Evolutionary conservation across 2,888 invertebrate species (phyloP).

Genomic region (Callinectes sapidus): DNA sequence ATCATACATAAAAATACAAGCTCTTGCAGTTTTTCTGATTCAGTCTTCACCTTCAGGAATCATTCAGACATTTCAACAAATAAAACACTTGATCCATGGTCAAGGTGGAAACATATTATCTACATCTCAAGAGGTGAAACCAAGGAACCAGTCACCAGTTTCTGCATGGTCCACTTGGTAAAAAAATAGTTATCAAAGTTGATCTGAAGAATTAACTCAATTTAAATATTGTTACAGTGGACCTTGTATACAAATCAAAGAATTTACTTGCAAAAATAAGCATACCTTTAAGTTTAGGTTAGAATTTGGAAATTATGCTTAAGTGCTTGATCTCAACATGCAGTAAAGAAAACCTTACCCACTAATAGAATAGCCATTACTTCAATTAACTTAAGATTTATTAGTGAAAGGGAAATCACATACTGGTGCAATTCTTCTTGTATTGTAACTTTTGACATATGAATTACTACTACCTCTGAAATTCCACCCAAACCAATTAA

Average conservation of each 20-base stretch:
- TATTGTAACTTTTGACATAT: constrained; percentile 22
- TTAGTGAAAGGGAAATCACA: constrained; percentile 37
- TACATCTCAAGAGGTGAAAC: constrained; percentile 52
- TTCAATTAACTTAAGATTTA: constrained; percentile 25
- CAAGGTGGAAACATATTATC: constrained; percentile 56
- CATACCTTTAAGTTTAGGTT: neutral
- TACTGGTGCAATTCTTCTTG: neutral
- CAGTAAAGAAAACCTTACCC: constrained; percentile 29
- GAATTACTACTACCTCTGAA: constrained; percentile 30
- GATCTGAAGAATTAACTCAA: neutral
- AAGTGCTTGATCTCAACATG: neutral
- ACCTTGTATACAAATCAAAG: neutral
- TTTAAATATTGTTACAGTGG: neutral
- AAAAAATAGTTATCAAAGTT: neutral
- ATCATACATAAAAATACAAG: constrained; percentile 68
- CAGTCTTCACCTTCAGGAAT: constrained; percentile 54
- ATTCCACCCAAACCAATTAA: constrained; percentile 38
- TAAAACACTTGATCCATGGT: constrained; percentile 53
- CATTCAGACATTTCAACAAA: constrained; percentile 53
- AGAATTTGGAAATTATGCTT: constrained; percentile 16
- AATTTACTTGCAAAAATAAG: neutral
- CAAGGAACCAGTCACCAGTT: constrained; percentile 27
- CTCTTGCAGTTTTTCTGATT: constrained; percentile 58
- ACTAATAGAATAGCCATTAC: constrained; percentile 36
- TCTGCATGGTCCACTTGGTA: neutral